Evolutionary conservation across 2,888 invertebrate genomes (phyloP), one percentile per base, ranked within the genome.

Genomic region (Cantharis rustica): DNA sequence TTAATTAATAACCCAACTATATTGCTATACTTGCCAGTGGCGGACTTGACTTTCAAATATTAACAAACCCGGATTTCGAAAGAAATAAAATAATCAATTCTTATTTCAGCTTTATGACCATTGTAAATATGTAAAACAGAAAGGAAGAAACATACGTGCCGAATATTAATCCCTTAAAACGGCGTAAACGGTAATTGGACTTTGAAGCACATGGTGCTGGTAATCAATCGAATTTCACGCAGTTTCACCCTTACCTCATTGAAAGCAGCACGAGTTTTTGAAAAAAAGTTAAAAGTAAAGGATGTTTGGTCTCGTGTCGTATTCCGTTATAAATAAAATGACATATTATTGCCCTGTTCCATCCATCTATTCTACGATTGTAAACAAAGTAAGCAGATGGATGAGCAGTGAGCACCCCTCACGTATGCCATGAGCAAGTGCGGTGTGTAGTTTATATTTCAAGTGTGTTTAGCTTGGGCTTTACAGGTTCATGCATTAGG

Each of bases 281-380:
- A 64, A 64, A 64, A 64, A 64, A 66, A 81, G 79, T 82, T 83
- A 76, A 80, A 83, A 82, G 82, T 78, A 84, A 83, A 86, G 85
- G 85, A 86, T 85, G 86, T 86, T 85, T 85, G 84, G 85, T 86
- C 84, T 85, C 80, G 82, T 81, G 81, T 81, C 80, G 80, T 79
- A 80, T 80, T 79, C 77, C 73, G 83, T 84, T 85, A 84, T 85
- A 85, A 85, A 84, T 85, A 85, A 84, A 81, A 81, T 82, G 78
- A 80, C 81, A 79, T 79, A 80, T 81, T 79, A 80, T 80, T 80
- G 82, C 80, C 79, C 80, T 78, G 79, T 80, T 79, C 23, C 64
- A 66, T 47, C 79, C 81, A 83, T 82, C 83, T 83, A 83, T 82
- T 78, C 81, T 80, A 75, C 79, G 79, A 81, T 83, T 83, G 82